Percentiles rank a stretch among this genome's conserved stretches.
Evolutionary conservation across 2,797 vertebrate genomes (phyloP).

Genomic region (Poecilia wingei): DNA sequence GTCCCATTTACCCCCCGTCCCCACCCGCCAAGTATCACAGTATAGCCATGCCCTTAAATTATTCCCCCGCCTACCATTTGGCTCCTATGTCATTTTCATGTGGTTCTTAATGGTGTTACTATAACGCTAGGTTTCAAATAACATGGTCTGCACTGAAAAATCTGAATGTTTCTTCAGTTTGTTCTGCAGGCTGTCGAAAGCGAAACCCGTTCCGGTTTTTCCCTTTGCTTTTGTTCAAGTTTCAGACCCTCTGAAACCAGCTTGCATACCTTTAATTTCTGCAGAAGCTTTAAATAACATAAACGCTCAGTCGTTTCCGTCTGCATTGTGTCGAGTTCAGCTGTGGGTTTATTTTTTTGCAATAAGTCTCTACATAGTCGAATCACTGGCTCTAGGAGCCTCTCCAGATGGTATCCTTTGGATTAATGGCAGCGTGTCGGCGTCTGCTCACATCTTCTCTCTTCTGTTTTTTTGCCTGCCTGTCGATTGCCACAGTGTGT

Average conservation of each 20-base stretch:
- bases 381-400: constrained; percentile 59
- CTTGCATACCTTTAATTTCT: neutral
- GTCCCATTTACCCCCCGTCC: constrained; percentile 7
- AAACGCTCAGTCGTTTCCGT: neutral
- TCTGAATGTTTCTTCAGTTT: constrained; percentile 4
- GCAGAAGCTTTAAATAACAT: neutral
- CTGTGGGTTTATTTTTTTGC: constrained; percentile 36
- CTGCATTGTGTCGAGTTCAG: constrained; percentile 26
- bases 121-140: neutral
- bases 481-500: constrained; percentile 33
- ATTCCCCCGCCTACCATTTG: neutral
- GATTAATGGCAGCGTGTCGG: constrained; percentile 64
- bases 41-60: constrained; percentile 12
- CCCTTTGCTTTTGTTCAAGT: neutral
- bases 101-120: neutral
- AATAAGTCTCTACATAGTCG: constrained; percentile 39
- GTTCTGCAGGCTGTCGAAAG: neutral
- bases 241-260: neutral
- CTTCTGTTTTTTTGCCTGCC: constrained; percentile 48
- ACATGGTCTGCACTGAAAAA: neutral
- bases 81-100: neutral
- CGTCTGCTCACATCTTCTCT: constrained; percentile 58
- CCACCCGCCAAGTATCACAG: neutral
- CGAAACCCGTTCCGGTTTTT: constrained; percentile 9
- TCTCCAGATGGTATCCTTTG: constrained; percentile 75